phyloP scores from a whole-genome alignment of 2,113 vertebrate genomes.

The Phainopepla nitens region DNA sequence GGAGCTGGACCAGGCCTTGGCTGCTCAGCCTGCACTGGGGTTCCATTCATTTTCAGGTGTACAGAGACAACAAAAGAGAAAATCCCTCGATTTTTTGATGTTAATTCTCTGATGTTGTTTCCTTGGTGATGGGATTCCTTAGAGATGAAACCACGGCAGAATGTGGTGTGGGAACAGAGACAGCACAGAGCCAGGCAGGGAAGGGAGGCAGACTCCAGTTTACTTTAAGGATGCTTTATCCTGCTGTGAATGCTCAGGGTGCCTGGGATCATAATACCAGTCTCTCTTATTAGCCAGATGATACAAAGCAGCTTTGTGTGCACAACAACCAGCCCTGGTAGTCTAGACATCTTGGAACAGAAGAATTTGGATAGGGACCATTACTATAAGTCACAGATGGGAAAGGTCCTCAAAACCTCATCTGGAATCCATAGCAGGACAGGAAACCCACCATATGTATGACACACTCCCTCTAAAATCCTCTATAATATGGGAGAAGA shows the following conservation, averaged over 20 bases:
- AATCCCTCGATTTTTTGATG: neutral
- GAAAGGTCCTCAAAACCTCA: neutral
- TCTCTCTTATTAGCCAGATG: constrained; percentile 9
- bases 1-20: neutral
- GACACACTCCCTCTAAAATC: fast-evolving
- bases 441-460: neutral
- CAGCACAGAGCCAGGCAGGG: neutral
- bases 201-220: neutral
- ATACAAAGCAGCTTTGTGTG: constrained; percentile 24
- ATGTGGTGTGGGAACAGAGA: neutral
- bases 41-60: constrained; percentile 9
- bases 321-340: neutral
- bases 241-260: constrained; percentile 11
- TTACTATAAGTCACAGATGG: neutral
- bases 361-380: neutral
- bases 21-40: neutral
- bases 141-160: neutral
- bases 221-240: constrained; percentile 45
- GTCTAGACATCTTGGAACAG: neutral
- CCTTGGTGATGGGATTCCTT: constrained; percentile 39
- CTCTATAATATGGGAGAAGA: neutral
- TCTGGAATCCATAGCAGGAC: neutral
- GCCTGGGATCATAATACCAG: neutral
- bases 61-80: neutral
- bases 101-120: neutral